Evolutionary conservation across 1,140 invertebrate genomes (phyloP), one percentile per base, ranked within the genome.

Genomic region (Panagrolaimus sp.): DNA sequence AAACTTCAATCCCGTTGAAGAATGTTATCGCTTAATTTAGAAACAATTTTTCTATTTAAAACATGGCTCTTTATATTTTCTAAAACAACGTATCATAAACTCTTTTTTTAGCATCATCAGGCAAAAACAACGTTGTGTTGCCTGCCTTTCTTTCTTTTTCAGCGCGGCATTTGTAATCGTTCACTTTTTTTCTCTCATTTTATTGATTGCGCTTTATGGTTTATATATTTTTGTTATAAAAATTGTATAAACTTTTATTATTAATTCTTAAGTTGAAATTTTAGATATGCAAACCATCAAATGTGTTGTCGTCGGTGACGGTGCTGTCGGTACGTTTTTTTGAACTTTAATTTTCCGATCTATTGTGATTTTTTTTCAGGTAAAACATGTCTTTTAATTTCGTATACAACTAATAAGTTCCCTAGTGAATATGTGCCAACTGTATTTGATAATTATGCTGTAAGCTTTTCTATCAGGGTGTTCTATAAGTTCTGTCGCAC

Each of bases 271-370:
- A 8, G 55, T 2, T 65, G n/a, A 26, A 14, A 67, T 66, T 64
- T 46, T 43, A 72, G 70, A 85, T 75, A 97, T 98, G 95, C 94
- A 98, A 87, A 97, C 95, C 64, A 97, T 98, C 84, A 98, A 98
- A 86, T 98, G 95, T 88, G 81, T 83, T n/a, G 81, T 83, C 10
- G 81, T 83, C 24, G 81, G 81, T 2, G 81, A 83, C 65, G 81
- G 81, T 8, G 81, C 81, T 10, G 77, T 81, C 58, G 94, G 95
- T 88, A 99, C 2, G 7, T 4, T 7, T 38, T 38, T 2, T 2
- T 38, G 32, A 38, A n/a, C n/a, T n/a, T n/a, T n/a, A 38, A 38
- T 4, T 38, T 38, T 38, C 2, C 7, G 2, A 38, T 7, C 32
- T n/a, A n/a, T n/a, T n/a, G n/a, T n/a, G n/a, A n/a, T n/a, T n/a